phyloP scores from a whole-genome alignment of 1,140 invertebrate species.

The Aphidius ervi region DNA sequence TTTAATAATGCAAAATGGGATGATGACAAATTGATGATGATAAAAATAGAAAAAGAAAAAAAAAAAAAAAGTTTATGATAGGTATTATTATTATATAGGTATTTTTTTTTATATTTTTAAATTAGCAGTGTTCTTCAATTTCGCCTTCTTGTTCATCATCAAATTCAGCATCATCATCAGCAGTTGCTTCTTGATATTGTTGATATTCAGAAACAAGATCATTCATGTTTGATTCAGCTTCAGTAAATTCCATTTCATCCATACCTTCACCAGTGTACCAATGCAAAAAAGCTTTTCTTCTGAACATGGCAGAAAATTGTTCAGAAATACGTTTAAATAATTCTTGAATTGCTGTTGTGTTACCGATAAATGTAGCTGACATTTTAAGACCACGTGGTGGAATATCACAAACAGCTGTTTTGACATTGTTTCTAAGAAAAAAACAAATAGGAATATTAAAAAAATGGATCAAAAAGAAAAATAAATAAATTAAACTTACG shows the following conservation, averaged over 20 bases:
- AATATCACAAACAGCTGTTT: slow-evolving; percentile 63
- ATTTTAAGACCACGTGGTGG: slow-evolving; percentile 59
- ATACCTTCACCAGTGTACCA: slow-evolving; percentile 72
- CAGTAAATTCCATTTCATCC: slow-evolving; percentile 61
- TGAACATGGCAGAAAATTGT: slow-evolving; percentile 66
- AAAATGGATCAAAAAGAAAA: too few species aligned
- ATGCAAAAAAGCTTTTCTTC: slow-evolving; percentile 69
- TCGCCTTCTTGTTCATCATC: slow-evolving; percentile 33
- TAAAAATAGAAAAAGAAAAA: too few species aligned
- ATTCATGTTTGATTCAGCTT: slow-evolving; percentile 61
- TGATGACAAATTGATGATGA: too few species aligned
- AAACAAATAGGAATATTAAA: too few species aligned
- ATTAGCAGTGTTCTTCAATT: too few species aligned
- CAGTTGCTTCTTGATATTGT: slow-evolving; percentile 48
- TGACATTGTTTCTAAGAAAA: slow-evolving; percentile 43
- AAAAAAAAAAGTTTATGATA: too few species aligned
- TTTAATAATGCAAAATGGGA: too few species aligned
- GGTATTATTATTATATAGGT: too few species aligned
- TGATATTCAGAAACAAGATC: slow-evolving; percentile 58
- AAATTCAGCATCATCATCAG: slow-evolving; percentile 37
- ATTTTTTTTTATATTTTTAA: not conserved
- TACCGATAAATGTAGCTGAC: slow-evolving; percentile 56
- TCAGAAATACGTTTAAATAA: slow-evolving; percentile 61
- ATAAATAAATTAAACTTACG: slow-evolving; percentile 16
- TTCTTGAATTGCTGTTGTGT: slow-evolving; percentile 61